Conservation (phyloP, 2,888 invertebrate genomes). For the Diarsia rubi region DNA sequence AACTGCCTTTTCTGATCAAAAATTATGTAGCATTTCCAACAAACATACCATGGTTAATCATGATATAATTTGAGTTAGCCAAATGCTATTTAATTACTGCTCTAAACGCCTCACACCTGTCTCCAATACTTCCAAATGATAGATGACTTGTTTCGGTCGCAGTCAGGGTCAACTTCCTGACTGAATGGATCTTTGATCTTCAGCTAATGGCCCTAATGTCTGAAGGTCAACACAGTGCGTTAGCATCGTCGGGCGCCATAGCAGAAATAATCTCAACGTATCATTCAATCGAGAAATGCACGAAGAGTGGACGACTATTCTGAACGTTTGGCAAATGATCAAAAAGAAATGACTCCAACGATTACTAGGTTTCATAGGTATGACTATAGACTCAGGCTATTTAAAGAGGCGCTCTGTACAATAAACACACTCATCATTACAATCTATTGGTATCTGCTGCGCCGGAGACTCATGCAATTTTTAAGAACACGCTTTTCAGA, state of each 20-base stretch:
- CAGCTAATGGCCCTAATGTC: conserved; percentile 39
- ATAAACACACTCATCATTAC: conserved; percentile 34
- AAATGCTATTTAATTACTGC: neutral
- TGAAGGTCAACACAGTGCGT: conserved; percentile 48
- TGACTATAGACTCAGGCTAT: conserved; percentile 24
- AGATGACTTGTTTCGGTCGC: conserved; percentile 15
- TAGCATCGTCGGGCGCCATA: conserved; percentile 22
- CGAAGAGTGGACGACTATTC: conserved; percentile 23
- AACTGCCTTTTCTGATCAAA: conserved; percentile 1
- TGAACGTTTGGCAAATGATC: conserved; percentile 65
- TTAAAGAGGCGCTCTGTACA: conserved; percentile 20
- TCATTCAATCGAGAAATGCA: conserved; percentile 34
- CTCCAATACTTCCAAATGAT: conserved; percentile 10
- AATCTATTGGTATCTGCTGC: conserved; percentile 37
- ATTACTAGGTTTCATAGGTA: conserved; percentile 51
- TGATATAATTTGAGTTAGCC: neutral
- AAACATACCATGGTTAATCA: neutral
- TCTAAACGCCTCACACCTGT: neutral
- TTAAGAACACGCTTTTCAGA: conserved; percentile 34
- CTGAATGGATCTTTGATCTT: conserved; percentile 45
- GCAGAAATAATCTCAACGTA: conserved; percentile 28
- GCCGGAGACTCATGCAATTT: conserved; percentile 27
- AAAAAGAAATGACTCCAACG: conserved; percentile 63
- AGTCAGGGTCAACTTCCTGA: conserved; percentile 35
- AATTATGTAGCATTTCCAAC: neutral